A percentile compares a stretch with the other conserved stretches of the same genome.
Evolutionary conservation across 2,797 vertebrate genomes (phyloP).

Genomic region (Bradypodion pumilum): DNA sequence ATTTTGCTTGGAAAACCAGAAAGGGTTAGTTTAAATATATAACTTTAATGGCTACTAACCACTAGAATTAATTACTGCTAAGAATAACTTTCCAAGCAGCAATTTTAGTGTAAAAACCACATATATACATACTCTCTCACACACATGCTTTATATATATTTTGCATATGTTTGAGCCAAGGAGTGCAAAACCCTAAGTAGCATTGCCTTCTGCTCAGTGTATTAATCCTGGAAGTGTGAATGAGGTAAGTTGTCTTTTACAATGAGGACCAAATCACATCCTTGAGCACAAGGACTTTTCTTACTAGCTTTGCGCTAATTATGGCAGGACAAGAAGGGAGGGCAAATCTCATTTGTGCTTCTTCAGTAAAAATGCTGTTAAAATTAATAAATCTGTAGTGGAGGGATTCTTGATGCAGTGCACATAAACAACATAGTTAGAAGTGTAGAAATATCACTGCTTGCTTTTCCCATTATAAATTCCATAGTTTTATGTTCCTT

Average conservation of each 20-base stretch:
- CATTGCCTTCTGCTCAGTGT: neutral
- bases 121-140: too few species aligned
- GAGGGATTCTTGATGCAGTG: neutral
- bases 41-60: too few species aligned
- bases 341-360: neutral
- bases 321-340: neutral
- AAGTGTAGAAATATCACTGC: neutral
- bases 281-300: neutral
- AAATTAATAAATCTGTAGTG: neutral
- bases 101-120: too few species aligned
- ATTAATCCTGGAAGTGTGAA: neutral
- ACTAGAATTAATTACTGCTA: too few species aligned
- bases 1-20: too few species aligned
- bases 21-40: too few species aligned
- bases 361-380: neutral
- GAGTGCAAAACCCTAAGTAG: too few species aligned
- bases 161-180: neutral
- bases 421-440: neutral
- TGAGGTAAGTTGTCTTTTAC: neutral
- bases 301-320: neutral
- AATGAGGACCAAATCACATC: neutral
- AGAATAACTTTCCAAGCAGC: too few species aligned
- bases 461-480: neutral
- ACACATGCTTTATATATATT: neutral
- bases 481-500: neutral